Percentiles rank a stretch among this genome's conserved stretches.
phyloP scores from a whole-genome alignment of 1,140 invertebrate species.

The Lasioglossum baleicum region DNA sequence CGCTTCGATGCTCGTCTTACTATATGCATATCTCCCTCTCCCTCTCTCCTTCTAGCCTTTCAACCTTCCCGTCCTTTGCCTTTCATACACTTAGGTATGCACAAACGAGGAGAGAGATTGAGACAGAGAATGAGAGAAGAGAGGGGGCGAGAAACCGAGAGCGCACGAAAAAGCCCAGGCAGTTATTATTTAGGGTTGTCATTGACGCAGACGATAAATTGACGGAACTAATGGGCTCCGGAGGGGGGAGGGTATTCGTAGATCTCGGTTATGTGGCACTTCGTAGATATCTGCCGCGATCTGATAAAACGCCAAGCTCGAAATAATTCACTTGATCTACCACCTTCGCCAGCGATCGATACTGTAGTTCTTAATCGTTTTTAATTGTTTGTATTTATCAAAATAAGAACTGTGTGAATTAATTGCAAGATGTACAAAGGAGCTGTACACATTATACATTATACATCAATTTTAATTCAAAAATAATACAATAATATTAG shows the following conservation, averaged over 20 bases:
- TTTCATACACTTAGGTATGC: constrained; percentile 56
- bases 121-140: constrained; percentile 5
- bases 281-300: constrained; percentile 9
- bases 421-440: too few species aligned
- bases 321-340: background rate
- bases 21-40: background rate
- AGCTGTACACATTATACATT: too few species aligned
- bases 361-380: background rate
- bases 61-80: background rate
- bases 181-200: constrained; percentile 71
- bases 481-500: too few species aligned
- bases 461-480: too few species aligned
- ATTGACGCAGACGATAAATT: constrained; percentile 65
- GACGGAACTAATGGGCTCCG: constrained; percentile 42
- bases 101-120: constrained; percentile 16
- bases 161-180: constrained; percentile 40
- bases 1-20: constrained; percentile 15
- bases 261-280: background rate
- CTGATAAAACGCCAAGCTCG: constrained; percentile 7
- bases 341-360: background rate
- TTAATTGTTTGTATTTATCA: too few species aligned
- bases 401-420: too few species aligned
- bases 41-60: constrained; percentile 14
- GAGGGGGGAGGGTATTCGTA: constrained; percentile 3
- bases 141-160: constrained; percentile 20